Percentiles rank a stretch among this genome's conserved stretches.
These are phyloP conservation scores for Parasteatoda lunata DNA, from an alignment of 2,888 invertebrate species.

Conservation along the genomic window DNA sequence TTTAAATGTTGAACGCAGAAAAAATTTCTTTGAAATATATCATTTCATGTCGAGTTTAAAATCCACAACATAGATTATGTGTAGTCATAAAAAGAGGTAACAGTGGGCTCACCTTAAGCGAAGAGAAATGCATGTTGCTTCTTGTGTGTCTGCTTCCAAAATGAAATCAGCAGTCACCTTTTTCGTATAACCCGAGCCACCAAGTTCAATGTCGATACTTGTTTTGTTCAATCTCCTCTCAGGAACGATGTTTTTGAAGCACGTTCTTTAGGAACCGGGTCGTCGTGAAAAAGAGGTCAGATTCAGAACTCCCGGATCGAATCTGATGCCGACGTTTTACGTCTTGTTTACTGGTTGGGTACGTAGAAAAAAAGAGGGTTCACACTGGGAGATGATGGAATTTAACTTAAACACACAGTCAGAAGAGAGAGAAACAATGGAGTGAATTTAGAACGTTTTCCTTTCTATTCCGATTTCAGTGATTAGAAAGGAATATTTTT, in stretches of 20 bases:
- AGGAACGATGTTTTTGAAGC: conserved; percentile 54
- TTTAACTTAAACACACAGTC: not conserved
- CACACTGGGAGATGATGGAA: conserved; percentile 3
- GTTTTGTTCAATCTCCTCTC: conserved; percentile 23
- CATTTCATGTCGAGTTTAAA: too few relatives aligned
- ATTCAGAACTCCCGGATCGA: conserved; percentile 13
- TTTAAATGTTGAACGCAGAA: too few relatives aligned
- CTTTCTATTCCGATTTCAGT: conserved; percentile 9
- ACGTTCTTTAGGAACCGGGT: conserved; percentile 43
- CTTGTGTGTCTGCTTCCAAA: conserved; percentile 7
- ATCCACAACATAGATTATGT: not conserved
- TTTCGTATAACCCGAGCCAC: conserved; percentile 7
- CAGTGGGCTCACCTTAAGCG: conserved; percentile 30
- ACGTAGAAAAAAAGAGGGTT: not conserved
- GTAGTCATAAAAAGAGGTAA: not conserved
- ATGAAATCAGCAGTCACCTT: conserved; percentile 5
- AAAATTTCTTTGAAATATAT: too few relatives aligned
- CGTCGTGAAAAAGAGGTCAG: conserved; percentile 50
- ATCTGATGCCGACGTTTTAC: not conserved
- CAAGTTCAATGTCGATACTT: conserved; percentile 59
- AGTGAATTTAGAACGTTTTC: conserved; percentile 25
- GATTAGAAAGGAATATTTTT: not conserved
- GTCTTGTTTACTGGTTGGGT: conserved; percentile 12
- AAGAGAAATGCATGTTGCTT: conserved; percentile 19
- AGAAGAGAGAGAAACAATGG: conserved; percentile 12